Evolutionary conservation across 1,140 invertebrate species (phyloP).

Genomic region (Solenopsis invicta): DNA sequence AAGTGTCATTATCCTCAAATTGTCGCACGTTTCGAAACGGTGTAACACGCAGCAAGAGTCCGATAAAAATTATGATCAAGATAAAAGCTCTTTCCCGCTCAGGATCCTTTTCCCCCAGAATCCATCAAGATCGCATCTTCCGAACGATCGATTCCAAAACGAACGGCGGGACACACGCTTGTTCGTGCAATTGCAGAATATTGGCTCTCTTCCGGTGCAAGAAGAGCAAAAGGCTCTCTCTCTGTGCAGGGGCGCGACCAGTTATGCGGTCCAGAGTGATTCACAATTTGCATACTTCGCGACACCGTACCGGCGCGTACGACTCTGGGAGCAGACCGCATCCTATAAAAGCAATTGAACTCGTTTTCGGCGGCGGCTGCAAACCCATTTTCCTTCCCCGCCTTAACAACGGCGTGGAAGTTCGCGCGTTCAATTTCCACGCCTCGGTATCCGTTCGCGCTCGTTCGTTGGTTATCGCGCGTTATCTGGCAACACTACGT

Average conservation of each 20-base stretch:
- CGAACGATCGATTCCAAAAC: not conserved
- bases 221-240: not conserved
- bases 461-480: not conserved
- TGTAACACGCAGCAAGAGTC: not conserved
- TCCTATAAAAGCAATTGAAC: constrained; percentile 11
- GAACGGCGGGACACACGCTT: constrained; percentile 18
- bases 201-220: constrained; percentile 16
- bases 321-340: not conserved
- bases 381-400: not conserved
- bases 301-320: constrained; percentile 4
- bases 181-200: constrained; percentile 38
- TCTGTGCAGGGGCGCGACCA: not conserved
- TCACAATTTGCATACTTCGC: constrained; percentile 50
- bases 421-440: constrained; percentile 17
- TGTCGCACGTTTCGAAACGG: not conserved
- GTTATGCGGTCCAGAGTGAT: constrained; percentile 15
- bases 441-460: not conserved
- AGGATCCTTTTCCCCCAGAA: not conserved
- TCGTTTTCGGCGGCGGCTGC: not conserved
- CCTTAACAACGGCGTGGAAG: not conserved
- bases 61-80: constrained; percentile 33
- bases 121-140: constrained; percentile 10
- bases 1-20: not conserved
- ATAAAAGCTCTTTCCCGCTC: not conserved
- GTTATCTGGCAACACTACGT: not conserved